Conservation (phyloP, 2,113 vertebrate genomes). For the Holacanthus passer region DNA sequence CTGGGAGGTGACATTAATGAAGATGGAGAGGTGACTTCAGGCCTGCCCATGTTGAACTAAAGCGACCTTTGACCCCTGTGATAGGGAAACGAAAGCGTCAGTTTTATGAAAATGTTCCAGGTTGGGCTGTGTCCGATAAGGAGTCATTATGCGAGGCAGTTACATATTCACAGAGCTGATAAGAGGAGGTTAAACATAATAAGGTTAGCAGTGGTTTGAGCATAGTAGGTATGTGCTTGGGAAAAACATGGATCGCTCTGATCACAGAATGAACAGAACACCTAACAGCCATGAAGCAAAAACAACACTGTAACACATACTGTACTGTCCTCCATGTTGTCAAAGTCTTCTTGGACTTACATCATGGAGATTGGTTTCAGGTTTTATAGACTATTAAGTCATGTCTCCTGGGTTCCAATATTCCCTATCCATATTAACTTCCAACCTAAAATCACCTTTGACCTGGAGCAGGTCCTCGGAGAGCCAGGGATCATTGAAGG, state of each 20-base stretch:
- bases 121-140: conserved; percentile 60
- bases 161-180: conserved; percentile 70
- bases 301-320: conserved; percentile 30
- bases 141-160: conserved; percentile 34
- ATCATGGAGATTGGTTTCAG: conserved; percentile 54
- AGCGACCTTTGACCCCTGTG: conserved; percentile 58
- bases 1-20: conserved; percentile 49
- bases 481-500: conserved; percentile 33
- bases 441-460: conserved; percentile 61
- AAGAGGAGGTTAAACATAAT: conserved; percentile 10
- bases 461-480: conserved; percentile 46
- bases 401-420: conserved; percentile 56
- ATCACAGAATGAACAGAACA: conserved; percentile 4
- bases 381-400: conserved; percentile 66
- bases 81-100: conserved; percentile 37
- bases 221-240: not conserved
- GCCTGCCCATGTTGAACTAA: conserved; percentile 8
- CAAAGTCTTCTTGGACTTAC: conserved; percentile 7
- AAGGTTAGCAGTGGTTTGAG: conserved; percentile 10
- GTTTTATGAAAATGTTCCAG: conserved; percentile 36
- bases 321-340: conserved; percentile 11
- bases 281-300: conserved; percentile 45
- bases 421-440: conserved; percentile 59
- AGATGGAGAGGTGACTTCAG: conserved; percentile 38
- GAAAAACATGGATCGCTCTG: not conserved